Conservation (phyloP, 2,113 vertebrate species). For the Psephotus haematonotus region DNA sequence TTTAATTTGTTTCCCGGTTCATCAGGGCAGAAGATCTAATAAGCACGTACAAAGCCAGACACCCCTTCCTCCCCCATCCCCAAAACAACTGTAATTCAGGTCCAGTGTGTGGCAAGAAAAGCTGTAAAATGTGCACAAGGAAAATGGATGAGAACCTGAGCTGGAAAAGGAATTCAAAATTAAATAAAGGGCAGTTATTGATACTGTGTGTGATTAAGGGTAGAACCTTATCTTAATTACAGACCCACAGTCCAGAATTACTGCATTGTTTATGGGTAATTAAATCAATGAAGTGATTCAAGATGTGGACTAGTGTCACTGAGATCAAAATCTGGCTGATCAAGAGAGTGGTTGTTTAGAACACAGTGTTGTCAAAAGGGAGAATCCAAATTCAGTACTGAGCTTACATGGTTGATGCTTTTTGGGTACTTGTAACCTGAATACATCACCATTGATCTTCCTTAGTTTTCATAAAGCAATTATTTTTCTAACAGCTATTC, state of each 20-base stretch:
- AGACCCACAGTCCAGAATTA: slow-evolving; percentile 27
- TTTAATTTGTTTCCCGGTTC: neutral
- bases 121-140: neutral
- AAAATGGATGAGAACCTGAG: neutral
- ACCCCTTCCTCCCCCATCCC: neutral
- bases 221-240: slow-evolving; percentile 59
- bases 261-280: slow-evolving; percentile 39
- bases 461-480: neutral
- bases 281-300: slow-evolving; percentile 53
- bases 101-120: neutral
- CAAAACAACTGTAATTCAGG: neutral
- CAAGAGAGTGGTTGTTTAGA: neutral
- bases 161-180: neutral
- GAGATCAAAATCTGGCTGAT: neutral
- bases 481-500: neutral
- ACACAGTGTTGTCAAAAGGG: neutral
- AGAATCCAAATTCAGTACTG: neutral
- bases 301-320: slow-evolving; percentile 9
- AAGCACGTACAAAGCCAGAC: neutral
- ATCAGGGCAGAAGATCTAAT: neutral
- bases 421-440: neutral
- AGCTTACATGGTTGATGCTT: neutral
- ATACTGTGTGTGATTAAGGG: slow-evolving; percentile 14
- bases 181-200: neutral
- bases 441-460: neutral